A percentile compares a stretch with the other conserved stretches of the same genome.
phyloP scores from a whole-genome alignment of 2,797 vertebrate genomes.

The Pogoniulus pusillus region DNA sequence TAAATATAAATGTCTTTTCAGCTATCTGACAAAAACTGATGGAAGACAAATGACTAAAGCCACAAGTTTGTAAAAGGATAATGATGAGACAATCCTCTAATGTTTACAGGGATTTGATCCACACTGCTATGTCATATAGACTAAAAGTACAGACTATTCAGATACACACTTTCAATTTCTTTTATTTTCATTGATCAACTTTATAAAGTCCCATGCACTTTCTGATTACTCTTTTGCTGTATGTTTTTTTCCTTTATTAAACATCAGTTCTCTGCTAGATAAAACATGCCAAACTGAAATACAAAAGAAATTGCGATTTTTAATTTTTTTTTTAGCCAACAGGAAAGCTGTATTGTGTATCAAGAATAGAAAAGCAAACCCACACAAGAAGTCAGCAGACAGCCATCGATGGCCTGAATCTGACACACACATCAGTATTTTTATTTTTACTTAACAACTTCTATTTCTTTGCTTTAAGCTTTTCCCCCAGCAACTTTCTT shows the following conservation, averaged over 20 bases:
- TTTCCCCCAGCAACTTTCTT: background rate
- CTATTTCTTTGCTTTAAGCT: background rate
- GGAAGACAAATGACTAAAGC: background rate
- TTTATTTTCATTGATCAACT: constrained; percentile 29
- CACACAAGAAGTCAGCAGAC: background rate
- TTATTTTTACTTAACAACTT: background rate
- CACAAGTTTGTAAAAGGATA: constrained; percentile 2
- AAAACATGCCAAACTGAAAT: constrained; percentile 12
- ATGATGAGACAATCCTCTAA: constrained; percentile 5
- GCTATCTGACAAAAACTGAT: constrained; percentile 9
- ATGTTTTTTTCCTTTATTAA: background rate
- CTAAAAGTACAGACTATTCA: constrained; percentile 10
- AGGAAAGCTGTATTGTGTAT: background rate
- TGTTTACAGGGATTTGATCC: background rate
- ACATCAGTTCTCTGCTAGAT: background rate
- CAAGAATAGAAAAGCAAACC: background rate
- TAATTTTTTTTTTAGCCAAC: background rate
- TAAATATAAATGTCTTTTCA: constrained; percentile 7
- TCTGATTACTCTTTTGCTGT: background rate
- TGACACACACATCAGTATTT: background rate
- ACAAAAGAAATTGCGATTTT: background rate
- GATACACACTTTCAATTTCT: background rate
- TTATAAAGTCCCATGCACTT: background rate
- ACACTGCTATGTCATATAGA: background rate
- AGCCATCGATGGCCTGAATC: background rate